phyloP scores from a whole-genome alignment of 2,888 invertebrate species.

The Coecobrya sp. region DNA sequence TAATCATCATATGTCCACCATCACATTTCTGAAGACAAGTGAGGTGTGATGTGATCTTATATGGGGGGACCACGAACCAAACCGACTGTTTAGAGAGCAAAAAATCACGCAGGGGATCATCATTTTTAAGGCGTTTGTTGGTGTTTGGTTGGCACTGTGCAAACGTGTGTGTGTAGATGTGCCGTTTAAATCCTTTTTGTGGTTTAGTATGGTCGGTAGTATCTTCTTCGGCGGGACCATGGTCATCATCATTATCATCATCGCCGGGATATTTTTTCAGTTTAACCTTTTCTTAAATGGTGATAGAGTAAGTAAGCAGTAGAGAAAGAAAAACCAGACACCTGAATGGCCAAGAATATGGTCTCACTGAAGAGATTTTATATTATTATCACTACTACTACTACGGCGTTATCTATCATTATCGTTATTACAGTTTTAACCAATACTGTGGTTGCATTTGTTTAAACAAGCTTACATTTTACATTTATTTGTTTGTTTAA shows the following conservation, averaged over 20 bases:
- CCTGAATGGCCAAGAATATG: background rate
- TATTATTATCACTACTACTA: background rate
- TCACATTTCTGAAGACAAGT: constrained; percentile 65
- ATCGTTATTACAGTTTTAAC: constrained; percentile 15
- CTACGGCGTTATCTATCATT: constrained; percentile 1
- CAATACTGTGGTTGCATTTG: constrained; percentile 13
- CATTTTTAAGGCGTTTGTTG: constrained; percentile 40
- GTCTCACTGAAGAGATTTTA: background rate
- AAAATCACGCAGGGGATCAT: constrained; percentile 24
- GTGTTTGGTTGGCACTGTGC: constrained; percentile 75
- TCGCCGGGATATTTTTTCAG: constrained; percentile 19
- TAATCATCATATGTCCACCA: constrained; percentile 62
- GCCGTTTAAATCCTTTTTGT: constrained; percentile 66
- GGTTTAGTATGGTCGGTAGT: constrained; percentile 46
- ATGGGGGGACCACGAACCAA: constrained; percentile 24
- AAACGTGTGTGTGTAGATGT: constrained; percentile 73
- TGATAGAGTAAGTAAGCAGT: background rate
- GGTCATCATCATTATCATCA: constrained; percentile 1
- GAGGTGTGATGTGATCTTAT: constrained; percentile 69
- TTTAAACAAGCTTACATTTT: constrained; percentile 3
- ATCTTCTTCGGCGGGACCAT: constrained; percentile 31
- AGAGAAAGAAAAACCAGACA: constrained; percentile 24
- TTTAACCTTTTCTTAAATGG: constrained; percentile 39
- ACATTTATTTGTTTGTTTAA: constrained; percentile 19
- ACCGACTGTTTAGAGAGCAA: background rate